These are phyloP conservation scores for Lasius platythorax DNA, from an alignment of 2,888 invertebrate genomes.

Conservation along the genomic window DNA sequence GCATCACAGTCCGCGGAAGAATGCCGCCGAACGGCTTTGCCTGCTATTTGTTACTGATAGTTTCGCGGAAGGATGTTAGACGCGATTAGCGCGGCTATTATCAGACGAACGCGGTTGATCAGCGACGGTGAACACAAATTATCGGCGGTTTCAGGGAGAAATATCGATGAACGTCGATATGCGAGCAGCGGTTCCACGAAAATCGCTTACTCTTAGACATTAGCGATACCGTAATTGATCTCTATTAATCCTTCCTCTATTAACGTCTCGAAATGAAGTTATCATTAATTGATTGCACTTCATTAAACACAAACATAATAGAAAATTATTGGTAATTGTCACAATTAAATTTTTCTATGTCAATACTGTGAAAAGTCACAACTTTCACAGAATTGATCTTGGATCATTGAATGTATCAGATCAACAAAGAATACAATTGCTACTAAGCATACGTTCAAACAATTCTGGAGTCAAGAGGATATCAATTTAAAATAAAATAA, in stretches of 20 bases:
- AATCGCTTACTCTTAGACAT: background rate
- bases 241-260: background rate
- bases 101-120: constrained; percentile 22
- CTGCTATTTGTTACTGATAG: constrained; percentile 44
- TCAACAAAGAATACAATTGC: background rate
- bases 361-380: background rate
- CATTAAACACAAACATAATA: constrained; percentile 6
- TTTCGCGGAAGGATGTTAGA: constrained; percentile 43
- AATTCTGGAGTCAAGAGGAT: background rate
- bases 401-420: constrained; percentile 1
- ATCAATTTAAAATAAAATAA: background rate
- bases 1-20: constrained; percentile 43
- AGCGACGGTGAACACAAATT: constrained; percentile 22
- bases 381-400: constrained; percentile 2
- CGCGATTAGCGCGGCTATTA: constrained; percentile 19
- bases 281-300: constrained; percentile 9
- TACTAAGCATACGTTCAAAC: background rate
- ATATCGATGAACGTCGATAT: constrained; percentile 28
- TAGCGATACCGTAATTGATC: background rate
- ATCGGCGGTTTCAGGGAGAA: constrained; percentile 10
- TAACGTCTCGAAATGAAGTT: background rate
- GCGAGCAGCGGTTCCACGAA: background rate
- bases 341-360: background rate
- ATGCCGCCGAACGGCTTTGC: constrained; percentile 11
- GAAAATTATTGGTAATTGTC: background rate